Evolutionary conservation across 2,888 invertebrate species (phyloP).

Genomic region (Drymonia ruficornis): DNA sequence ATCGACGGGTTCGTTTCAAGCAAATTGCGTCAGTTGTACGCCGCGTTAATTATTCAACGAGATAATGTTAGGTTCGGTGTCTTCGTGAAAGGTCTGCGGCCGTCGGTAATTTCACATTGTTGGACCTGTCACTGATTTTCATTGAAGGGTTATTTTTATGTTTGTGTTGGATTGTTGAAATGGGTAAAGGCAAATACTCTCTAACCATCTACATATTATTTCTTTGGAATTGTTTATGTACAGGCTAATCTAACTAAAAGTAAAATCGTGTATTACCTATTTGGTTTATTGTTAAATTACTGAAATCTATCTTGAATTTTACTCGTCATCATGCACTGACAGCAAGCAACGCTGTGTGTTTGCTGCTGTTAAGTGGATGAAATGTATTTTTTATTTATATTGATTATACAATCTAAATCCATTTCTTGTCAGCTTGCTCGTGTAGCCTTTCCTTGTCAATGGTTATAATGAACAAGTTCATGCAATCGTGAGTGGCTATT

Average conservation of each 20-base stretch:
- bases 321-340: no score
- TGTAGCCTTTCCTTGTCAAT: background rate
- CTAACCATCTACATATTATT: no score
- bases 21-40: slow-evolving; percentile 35
- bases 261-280: no score
- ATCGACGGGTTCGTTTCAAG: slow-evolving; percentile 41
- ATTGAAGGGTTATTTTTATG: background rate
- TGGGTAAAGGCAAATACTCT: no score
- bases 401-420: no score
- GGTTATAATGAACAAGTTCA: background rate
- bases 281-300: no score
- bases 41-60: slow-evolving; percentile 6
- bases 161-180: background rate
- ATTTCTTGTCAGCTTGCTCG: background rate
- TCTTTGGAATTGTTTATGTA: no score
- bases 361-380: no score
- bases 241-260: no score
- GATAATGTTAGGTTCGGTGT: slow-evolving; percentile 1
- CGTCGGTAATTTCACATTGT: background rate
- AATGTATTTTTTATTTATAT: no score
- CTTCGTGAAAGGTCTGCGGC: slow-evolving; percentile 4
- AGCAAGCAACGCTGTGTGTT: no score
- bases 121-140: background rate
- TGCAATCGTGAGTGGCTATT: background rate
- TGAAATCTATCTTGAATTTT: no score